A percentile compares a stretch with the other conserved stretches of the same genome.
Evolutionary conservation across 1,140 invertebrate species (phyloP).

Genomic region (Ganaspis sp.): DNA sequence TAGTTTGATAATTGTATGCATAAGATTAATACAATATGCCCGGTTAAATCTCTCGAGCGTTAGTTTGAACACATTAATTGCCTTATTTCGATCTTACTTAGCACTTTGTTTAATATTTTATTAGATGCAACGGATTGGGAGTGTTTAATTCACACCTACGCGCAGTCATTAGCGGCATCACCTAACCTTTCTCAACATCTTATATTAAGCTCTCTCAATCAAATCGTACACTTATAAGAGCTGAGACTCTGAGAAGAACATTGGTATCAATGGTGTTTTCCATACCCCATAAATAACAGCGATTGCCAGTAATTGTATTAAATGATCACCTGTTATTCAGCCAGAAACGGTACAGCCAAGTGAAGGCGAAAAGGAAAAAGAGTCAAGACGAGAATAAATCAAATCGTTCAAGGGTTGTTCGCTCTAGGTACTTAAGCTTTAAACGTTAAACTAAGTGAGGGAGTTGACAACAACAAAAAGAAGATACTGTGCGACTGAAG

Average conservation of each 20-base stretch:
- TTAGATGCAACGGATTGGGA: too few relatives aligned
- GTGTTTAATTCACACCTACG: conserved; percentile 71
- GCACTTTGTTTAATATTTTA: conserved; percentile 26
- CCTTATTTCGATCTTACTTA: too few relatives aligned
- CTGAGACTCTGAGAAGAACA: conserved; percentile 35
- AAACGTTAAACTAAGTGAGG: conserved; percentile 23
- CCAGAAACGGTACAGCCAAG: conserved; percentile 28
- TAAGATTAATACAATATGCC: too few relatives aligned
- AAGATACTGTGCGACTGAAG: conserved; percentile 35
- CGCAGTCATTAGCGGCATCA: conserved; percentile 66
- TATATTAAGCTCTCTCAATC: conserved; percentile 71
- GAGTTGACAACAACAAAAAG: conserved; percentile 47
- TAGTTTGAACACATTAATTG: too few relatives aligned
- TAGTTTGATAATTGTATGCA: too few relatives aligned
- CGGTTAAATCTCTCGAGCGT: too few relatives aligned
- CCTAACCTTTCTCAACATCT: conserved; percentile 69
- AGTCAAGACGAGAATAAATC: conserved; percentile 59
- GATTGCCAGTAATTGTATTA: conserved; percentile 72
- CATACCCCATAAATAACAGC: conserved; percentile 67
- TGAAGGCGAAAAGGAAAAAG: conserved; percentile 24
- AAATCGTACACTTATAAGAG: conserved; percentile 47
- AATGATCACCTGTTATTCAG: conserved; percentile 66
- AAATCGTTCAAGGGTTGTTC: conserved; percentile 52
- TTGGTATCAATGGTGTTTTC: conserved; percentile 57
- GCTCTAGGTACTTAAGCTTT: conserved; percentile 23